Percentiles rank a stretch among this genome's conserved stretches.
Evolutionary conservation across 2,888 invertebrate genomes (phyloP).

Genomic region (Cantharis lateralis): DNA sequence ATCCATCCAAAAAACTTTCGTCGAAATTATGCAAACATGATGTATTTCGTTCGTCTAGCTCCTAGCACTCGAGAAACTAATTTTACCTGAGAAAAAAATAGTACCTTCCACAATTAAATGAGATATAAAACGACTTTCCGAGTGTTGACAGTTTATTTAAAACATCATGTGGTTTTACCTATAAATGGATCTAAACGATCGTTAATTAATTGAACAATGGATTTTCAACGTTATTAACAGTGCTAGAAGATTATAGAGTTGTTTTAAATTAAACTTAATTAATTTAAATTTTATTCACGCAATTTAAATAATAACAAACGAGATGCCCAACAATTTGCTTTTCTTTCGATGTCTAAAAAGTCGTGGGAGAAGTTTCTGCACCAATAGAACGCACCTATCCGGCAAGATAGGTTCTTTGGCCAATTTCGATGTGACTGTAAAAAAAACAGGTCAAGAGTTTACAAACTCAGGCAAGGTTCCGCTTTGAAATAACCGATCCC

Average conservation of each 20-base stretch:
- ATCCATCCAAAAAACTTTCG: conserved; percentile 18
- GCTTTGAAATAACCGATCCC: background rate
- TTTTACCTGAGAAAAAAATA: background rate
- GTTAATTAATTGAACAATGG: background rate
- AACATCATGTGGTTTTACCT: background rate
- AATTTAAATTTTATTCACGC: background rate
- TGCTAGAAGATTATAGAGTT: background rate
- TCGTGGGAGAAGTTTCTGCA: background rate
- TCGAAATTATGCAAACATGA: conserved; percentile 16
- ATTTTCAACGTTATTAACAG: background rate
- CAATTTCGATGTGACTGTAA: background rate
- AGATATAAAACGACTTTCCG: background rate
- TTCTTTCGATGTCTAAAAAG: background rate
- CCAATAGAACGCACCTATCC: background rate
- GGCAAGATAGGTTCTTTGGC: background rate
- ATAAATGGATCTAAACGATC: background rate
- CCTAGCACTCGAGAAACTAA: background rate
- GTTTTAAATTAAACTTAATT: background rate
- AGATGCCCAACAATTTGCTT: background rate
- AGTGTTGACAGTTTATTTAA: background rate
- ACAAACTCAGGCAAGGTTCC: background rate
- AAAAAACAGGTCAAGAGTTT: background rate
- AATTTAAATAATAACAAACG: background rate
- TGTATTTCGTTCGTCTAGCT: background rate
- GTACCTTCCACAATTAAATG: background rate